Evolutionary conservation across 2,113 vertebrate species (phyloP).

Genomic region (Oreochromis tanganicae): DNA sequence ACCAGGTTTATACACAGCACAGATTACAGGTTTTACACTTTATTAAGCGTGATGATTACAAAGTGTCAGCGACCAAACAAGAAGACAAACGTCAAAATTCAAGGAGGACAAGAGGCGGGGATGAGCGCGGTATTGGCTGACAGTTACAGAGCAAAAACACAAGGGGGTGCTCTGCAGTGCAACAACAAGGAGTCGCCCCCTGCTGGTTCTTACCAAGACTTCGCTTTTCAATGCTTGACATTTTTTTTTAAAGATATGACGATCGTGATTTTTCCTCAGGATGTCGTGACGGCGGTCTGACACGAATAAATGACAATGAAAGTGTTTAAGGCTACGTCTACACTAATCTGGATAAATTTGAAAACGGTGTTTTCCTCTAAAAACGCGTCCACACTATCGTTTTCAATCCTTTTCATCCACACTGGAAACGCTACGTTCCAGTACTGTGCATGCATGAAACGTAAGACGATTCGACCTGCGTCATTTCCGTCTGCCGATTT

Average conservation of each 20-base stretch:
- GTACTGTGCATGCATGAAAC: background rate
- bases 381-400: background rate
- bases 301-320: background rate
- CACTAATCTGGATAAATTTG: background rate
- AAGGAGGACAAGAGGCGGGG: background rate
- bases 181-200: background rate
- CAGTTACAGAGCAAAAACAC: background rate
- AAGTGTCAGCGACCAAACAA: background rate
- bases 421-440: background rate
- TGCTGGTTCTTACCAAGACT: background rate
- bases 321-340: background rate
- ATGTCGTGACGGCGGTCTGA: background rate
- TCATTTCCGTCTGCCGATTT: background rate
- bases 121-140: background rate
- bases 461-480: background rate
- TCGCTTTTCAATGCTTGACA: background rate
- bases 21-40: background rate
- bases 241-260: background rate
- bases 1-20: background rate
- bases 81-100: background rate
- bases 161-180: background rate
- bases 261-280: background rate
- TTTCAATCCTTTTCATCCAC: background rate
- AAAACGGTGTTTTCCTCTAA: rapidly evolving
- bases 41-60: background rate